Evolutionary conservation across 2,113 vertebrate species (phyloP).

Genomic region (Cochlearius cochlearius): DNA sequence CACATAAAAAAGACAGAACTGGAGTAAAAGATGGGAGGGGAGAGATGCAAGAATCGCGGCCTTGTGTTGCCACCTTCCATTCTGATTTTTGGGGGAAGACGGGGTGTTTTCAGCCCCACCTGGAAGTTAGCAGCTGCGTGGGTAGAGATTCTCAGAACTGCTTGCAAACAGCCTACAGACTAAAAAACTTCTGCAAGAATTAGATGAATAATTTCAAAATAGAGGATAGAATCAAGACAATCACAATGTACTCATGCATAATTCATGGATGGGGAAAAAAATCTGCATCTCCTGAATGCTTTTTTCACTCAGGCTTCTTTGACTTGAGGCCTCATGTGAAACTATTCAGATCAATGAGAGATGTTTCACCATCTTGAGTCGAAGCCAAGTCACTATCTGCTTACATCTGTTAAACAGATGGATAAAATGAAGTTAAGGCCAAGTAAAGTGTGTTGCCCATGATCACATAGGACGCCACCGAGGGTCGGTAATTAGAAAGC

Average conservation of each 20-base stretch:
- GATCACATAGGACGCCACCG: neutral
- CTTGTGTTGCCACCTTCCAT: neutral
- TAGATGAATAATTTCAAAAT: slow-evolving; percentile 48
- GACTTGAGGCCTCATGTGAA: slow-evolving; percentile 3
- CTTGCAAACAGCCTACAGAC: neutral
- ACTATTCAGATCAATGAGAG: slow-evolving; percentile 16
- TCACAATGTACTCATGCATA: slow-evolving; percentile 51
- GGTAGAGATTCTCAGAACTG: neutral
- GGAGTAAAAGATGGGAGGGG: neutral
- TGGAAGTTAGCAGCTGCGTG: neutral
- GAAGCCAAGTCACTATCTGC: neutral
- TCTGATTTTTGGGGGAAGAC: neutral
- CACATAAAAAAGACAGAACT: neutral
- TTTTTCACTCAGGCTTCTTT: slow-evolving; percentile 32
- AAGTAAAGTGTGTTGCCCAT: neutral
- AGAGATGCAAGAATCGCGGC: neutral
- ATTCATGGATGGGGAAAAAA: neutral
- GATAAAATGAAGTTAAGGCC: neutral
- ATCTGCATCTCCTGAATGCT: slow-evolving; percentile 22
- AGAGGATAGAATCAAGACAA: slow-evolving; percentile 49
- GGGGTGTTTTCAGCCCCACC: neutral
- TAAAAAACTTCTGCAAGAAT: neutral
- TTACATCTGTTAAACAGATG: neutral
- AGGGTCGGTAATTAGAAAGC: neutral
- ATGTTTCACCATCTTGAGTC: neutral